Conservation (phyloP, 2,888 invertebrate species). For the Aleiodes leptofemur region DNA sequence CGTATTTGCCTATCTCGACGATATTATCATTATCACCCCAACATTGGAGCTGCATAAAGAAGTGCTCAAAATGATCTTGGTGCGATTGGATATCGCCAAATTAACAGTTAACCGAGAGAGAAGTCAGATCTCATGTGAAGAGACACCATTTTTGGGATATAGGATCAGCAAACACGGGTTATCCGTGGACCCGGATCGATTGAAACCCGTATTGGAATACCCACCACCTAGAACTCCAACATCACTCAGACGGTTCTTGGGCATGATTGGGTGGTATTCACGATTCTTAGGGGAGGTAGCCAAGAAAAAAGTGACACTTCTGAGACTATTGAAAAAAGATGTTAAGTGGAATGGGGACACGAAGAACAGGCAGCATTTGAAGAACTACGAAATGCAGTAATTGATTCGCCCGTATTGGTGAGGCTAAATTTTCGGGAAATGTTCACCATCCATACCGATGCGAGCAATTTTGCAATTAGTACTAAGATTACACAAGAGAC, state of each 20-base stretch:
- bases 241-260: neutral
- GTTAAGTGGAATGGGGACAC: neutral
- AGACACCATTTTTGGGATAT: no score
- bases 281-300: conserved; percentile 5
- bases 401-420: neutral
- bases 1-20: conserved; percentile 2
- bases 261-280: conserved; percentile 3
- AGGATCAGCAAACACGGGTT: no score
- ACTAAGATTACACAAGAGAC: conserved; percentile 24
- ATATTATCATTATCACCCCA: neutral
- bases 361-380: neutral
- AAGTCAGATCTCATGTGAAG: no score
- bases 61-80: neutral
- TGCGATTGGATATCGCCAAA: neutral
- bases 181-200: no score
- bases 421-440: neutral
- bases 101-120: conserved; percentile 1
- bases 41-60: neutral
- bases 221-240: neutral
- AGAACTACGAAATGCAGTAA: no score
- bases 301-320: neutral
- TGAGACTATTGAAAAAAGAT: conserved; percentile 1
- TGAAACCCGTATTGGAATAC: conserved; percentile 23
- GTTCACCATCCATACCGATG: neutral
- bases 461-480: conserved; percentile 32